Base-by-base conservation (phyloP, 2,888 invertebrate species). In the Brachylomia viminalis region DNA sequence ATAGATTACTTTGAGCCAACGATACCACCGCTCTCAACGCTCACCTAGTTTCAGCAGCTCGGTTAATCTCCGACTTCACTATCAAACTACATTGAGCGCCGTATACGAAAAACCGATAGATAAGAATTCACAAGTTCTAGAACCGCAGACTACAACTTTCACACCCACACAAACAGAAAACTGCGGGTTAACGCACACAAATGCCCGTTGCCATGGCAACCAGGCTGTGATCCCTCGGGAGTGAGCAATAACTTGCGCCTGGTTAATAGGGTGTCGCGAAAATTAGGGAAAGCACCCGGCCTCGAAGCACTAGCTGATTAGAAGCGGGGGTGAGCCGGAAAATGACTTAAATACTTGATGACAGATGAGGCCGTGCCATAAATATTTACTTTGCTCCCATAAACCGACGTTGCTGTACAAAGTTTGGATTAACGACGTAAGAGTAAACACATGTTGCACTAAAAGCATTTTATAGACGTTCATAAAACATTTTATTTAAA, bases 241-340 rank as follows among this genome's bases (percentile, higher is more conserved):
- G 90, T 89, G 91, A 91, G 93, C 92, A 93, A 95, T 95, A 94
- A 94, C 92, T 94, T 92, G 92, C 91, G 93, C 92, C 93, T 92
- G 91, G 92, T 94, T 95, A 95, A 94, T 94, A 93, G 93, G 93
- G 93, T 94, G 94, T 93, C 94, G 91, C 92, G 92, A 92, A 95
- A 95, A 95, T 95, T 95, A 95, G 94, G 93, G 90, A 94, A 94
- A 94, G 91, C 93, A 92, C 87, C 93, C 93, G 86, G 84, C 88
- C 89, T 90, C 90, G 90, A 89, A 92, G 93, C 92, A 93, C 94
- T 93, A 93, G 91, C 92, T 94, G 94, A 95, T 95, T 95, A 95
- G 93, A 92, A 91, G 90, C 87, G 89, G 89, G 92, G 84, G 90
- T 91, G 92, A 92, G 87, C 91, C 92, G 93, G 94, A 93, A 95